Evolutionary conservation across 2,888 invertebrate genomes (phyloP).

Genomic region (Colletes collaris): DNA sequence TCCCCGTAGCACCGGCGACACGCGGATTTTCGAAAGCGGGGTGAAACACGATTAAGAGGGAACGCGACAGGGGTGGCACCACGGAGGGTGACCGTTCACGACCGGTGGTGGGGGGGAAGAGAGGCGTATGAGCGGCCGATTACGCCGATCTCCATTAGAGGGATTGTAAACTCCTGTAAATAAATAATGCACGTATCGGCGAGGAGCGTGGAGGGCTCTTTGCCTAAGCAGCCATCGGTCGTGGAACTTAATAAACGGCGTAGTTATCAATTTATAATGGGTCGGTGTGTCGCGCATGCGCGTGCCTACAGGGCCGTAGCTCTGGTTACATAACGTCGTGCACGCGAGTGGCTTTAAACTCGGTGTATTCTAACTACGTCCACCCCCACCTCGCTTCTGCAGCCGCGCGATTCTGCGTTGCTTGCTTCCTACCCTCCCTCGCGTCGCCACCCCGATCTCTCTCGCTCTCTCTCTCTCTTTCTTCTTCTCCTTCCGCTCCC

Average conservation of each 20-base stretch:
- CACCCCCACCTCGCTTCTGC: conserved; percentile 1
- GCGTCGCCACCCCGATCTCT: background rate
- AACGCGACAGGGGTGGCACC: conserved; percentile 56
- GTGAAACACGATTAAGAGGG: conserved; percentile 68
- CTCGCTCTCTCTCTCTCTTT: background rate
- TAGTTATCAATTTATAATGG: conserved; percentile 81
- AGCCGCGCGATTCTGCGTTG: conserved; percentile 25
- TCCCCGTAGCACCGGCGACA: conserved; percentile 36
- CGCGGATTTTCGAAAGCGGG: conserved; percentile 64
- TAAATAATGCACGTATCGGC: conserved; percentile 81
- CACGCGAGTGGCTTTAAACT: conserved; percentile 68
- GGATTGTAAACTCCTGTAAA: conserved; percentile 83
- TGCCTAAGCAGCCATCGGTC: conserved; percentile 81
- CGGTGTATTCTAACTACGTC: conserved; percentile 55
- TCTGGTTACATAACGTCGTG: conserved; percentile 65
- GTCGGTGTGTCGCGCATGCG: conserved; percentile 74
- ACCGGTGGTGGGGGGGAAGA: conserved; percentile 30
- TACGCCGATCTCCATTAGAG: conserved; percentile 80
- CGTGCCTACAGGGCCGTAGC: conserved; percentile 61
- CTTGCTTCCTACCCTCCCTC: conserved; percentile 5
- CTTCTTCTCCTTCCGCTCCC: conserved; percentile 3
- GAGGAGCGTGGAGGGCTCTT: conserved; percentile 74
- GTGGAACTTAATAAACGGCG: conserved; percentile 82
- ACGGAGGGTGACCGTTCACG: conserved; percentile 48
- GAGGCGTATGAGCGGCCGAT: conserved; percentile 71